Evolutionary conservation across 2,888 invertebrate species (phyloP).

Genomic region (Trypoxylon attenuatum): DNA sequence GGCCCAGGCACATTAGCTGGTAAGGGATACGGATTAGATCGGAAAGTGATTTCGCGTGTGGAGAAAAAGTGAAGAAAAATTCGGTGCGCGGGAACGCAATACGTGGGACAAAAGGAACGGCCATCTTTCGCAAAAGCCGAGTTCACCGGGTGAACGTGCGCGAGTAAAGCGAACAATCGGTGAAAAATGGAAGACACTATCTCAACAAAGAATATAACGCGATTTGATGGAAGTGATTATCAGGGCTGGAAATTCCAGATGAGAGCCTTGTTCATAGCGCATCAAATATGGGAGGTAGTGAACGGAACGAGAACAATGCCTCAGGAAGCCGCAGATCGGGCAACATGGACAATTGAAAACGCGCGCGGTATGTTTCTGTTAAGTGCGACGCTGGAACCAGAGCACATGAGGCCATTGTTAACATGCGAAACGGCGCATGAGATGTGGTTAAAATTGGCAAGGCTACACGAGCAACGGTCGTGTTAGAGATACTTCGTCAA

Average conservation of each 20-base stretch:
- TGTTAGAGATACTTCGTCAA: too few species aligned
- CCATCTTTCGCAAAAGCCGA: background rate
- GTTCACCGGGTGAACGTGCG: background rate
- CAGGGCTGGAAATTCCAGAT: background rate
- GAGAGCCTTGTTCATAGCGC: background rate
- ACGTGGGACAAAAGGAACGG: background rate
- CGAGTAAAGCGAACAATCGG: background rate
- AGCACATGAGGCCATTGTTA: too few species aligned
- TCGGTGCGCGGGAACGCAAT: background rate
- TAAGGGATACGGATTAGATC: too few species aligned
- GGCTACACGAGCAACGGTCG: background rate
- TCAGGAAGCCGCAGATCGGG: too few species aligned
- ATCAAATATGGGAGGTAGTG: background rate
- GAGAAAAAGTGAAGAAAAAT: background rate
- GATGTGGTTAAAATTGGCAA: background rate
- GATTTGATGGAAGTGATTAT: background rate
- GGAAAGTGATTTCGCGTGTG: background rate
- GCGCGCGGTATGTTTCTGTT: too few species aligned
- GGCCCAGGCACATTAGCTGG: too few species aligned
- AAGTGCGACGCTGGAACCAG: too few species aligned
- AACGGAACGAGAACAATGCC: too few species aligned
- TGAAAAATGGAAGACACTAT: background rate
- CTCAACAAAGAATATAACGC: background rate
- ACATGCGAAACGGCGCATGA: background rate
- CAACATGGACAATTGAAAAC: too few species aligned